These are phyloP conservation scores for Austrolebias charrua DNA, from an alignment of 2,797 vertebrate genomes.

Conservation along the genomic window DNA sequence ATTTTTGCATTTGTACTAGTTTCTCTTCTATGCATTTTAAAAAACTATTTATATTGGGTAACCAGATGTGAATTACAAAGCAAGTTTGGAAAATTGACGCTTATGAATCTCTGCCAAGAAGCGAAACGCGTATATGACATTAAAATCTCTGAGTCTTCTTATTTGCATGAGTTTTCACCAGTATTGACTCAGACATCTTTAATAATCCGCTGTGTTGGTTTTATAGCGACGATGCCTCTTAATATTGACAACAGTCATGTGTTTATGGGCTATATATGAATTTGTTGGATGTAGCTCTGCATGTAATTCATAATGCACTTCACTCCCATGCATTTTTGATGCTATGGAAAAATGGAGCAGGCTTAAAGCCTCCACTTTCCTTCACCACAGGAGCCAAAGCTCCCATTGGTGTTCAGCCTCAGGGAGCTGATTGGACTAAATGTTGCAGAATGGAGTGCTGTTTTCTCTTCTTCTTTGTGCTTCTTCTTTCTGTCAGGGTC, in stretches of 20 bases:
- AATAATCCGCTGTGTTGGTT: conserved; percentile 10
- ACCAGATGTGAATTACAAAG: conserved; percentile 4
- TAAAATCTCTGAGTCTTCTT: conserved; percentile 1
- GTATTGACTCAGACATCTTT: neutral
- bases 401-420: conserved; percentile 59
- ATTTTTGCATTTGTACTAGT: conserved; percentile 1
- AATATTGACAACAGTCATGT: conserved; percentile 13
- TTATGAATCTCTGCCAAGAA: conserved; percentile 7
- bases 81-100: neutral
- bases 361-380: conserved; percentile 63
- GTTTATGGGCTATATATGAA: conserved; percentile 31
- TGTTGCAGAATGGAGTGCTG: conserved; percentile 65
- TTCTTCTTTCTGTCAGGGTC: conserved; percentile 41
- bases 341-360: conserved; percentile 67
- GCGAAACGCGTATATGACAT: neutral
- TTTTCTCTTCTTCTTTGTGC: conserved; percentile 48
- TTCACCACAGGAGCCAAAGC: conserved; percentile 55
- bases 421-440: conserved; percentile 76
- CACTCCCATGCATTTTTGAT: conserved; percentile 72
- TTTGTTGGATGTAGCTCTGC: conserved; percentile 29
- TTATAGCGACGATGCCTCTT: conserved; percentile 13
- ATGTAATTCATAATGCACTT: conserved; percentile 65
- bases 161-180: neutral
- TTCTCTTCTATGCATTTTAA: neutral
- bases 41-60: neutral